Percentiles rank a stretch among this genome's conserved stretches.
These are phyloP conservation scores for Grus americana DNA, from an alignment of 2,113 vertebrate species.

Conservation along the genomic window DNA sequence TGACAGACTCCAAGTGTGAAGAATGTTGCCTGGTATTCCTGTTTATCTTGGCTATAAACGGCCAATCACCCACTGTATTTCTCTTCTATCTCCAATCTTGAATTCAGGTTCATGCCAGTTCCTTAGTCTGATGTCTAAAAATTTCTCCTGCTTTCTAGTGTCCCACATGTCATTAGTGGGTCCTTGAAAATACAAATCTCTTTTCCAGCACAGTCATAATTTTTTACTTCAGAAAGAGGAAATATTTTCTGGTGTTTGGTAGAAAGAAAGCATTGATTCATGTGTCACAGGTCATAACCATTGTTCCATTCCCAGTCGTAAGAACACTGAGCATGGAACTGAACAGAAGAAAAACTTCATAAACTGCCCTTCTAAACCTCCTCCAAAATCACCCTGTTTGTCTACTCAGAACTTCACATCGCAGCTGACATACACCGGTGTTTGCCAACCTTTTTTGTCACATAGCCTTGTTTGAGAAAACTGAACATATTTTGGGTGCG, in stretches of 20 bases:
- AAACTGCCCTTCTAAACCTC: not conserved
- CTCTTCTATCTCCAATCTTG: not conserved
- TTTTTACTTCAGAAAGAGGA: conserved; percentile 21
- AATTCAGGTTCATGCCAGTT: not conserved
- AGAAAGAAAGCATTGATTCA: conserved; percentile 9
- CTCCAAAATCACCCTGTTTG: not conserved
- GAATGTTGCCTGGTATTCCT: not conserved
- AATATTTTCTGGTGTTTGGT: not conserved
- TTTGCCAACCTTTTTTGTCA: not conserved
- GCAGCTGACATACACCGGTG: not conserved
- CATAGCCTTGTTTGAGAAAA: not conserved
- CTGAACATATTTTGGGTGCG: not conserved
- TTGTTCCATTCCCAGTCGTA: not conserved
- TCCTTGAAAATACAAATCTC: not conserved
- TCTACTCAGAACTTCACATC: not conserved
- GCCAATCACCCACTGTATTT: not conserved
- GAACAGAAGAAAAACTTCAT: not conserved
- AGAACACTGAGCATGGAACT: not conserved
- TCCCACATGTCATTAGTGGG: not conserved
- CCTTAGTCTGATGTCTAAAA: not conserved
- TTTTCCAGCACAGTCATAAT: not conserved
- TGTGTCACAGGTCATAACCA: conserved; percentile 26
- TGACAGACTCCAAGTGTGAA: not conserved
- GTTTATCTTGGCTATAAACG: not conserved
- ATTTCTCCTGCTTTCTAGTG: not conserved